Evolutionary conservation across 2,888 invertebrate species (phyloP), one percentile per base, ranked within the genome.

Genomic region (Syritta pipiens): DNA sequence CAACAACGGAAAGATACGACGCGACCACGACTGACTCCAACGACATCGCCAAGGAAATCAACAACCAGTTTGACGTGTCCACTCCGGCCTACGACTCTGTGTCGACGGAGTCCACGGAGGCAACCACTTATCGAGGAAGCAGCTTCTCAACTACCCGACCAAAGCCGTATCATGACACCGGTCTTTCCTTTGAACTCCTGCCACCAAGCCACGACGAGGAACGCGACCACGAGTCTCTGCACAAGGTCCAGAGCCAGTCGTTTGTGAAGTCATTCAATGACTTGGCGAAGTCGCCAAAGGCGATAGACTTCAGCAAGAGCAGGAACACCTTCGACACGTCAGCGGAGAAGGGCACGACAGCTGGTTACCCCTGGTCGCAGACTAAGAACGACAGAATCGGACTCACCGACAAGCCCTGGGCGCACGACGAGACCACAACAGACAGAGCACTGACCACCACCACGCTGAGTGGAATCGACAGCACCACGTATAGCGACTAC

Each of bases 241-340:
- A 93, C 87, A 90, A 92, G 76, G 93, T 93, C 19, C 93, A 93
- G 81, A 93, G 93, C 42, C 93, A 93, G 84, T 93, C 93, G 0
- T 93, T 93, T 83, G 89, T 93, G 17, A 90, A 92, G 1, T 91
- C 92, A 24, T 90, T 91, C 83, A 91, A 91, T 63, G 82, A 76
- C 42, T 20, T 76, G 12, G 20, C 82, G 10, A 83, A 84, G 81
- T 65, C 81, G 53, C 74, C 82, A 28, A 68, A 77, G 26, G 20
- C 49, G 24, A 68, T 55, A 35, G 44, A 49, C 67, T 62, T 48
- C 72, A 57, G 42, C 20, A 32, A 19, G 32, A 69, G 62, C 17
- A 37, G 22, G 30, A 75, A 59, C 9, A 46, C 0, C 14, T 20
- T 68, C 5, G 65, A 71, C 22, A 46, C 17, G 5, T 35, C 26